Conservation (phyloP, 2,888 invertebrate genomes). For the Tachina fera region DNA sequence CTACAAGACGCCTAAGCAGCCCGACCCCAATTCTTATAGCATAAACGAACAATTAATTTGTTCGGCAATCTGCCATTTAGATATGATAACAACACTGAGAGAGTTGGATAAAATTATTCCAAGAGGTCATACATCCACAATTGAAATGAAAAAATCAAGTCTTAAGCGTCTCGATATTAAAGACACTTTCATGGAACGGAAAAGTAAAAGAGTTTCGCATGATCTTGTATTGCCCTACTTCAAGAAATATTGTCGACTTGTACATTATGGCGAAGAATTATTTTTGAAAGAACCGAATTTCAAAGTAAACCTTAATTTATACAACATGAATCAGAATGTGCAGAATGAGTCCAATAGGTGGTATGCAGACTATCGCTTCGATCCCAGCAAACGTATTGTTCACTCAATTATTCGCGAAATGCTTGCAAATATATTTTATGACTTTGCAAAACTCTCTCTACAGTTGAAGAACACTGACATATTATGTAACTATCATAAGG, state of each 20-base stretch:
- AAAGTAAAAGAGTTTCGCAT: not conserved
- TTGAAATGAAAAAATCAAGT: slow-evolving; percentile 30
- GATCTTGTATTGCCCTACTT: slow-evolving; percentile 74
- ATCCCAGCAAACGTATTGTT: slow-evolving; percentile 54
- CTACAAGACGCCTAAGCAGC: slow-evolving; percentile 73
- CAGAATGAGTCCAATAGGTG: slow-evolving; percentile 73
- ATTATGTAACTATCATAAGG: slow-evolving; percentile 73
- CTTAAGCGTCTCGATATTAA: not conserved
- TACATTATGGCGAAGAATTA: slow-evolving; percentile 64
- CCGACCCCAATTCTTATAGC: slow-evolving; percentile 69
- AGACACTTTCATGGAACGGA: not conserved
- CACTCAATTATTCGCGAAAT: slow-evolving; percentile 57
- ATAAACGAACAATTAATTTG: slow-evolving; percentile 80
- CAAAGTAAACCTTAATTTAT: slow-evolving; percentile 53
- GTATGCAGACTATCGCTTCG: slow-evolving; percentile 70
- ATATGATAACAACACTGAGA: slow-evolving; percentile 78
- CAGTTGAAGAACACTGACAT: slow-evolving; percentile 9
- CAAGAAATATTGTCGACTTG: slow-evolving; percentile 68
- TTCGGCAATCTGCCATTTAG: slow-evolving; percentile 79
- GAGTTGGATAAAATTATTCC: slow-evolving; percentile 80
- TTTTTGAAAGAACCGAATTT: slow-evolving; percentile 58
- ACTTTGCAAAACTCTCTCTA: not conserved
- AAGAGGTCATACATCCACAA: slow-evolving; percentile 68
- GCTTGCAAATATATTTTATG: slow-evolving; percentile 58
- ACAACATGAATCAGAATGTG: slow-evolving; percentile 68